A percentile compares a stretch with the other conserved stretches of the same genome.
phyloP scores from a whole-genome alignment of 1,140 invertebrate genomes.

The Euwallacea similis region DNA sequence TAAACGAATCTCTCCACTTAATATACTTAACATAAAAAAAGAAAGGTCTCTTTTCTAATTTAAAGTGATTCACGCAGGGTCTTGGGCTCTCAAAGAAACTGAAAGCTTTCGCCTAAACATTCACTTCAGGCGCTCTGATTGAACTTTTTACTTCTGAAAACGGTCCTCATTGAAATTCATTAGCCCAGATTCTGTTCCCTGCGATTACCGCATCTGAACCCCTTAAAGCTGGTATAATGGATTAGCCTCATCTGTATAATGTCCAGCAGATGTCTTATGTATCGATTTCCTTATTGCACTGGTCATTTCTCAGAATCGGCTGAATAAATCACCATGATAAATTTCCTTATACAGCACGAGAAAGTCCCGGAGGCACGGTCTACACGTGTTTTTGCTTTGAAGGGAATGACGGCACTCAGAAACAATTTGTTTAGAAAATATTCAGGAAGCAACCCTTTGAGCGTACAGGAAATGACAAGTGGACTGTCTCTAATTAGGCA shows the following conservation, averaged over 20 bases:
- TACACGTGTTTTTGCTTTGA: neutral
- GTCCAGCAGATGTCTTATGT: slow-evolving; percentile 8
- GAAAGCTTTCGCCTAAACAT: slow-evolving; percentile 23
- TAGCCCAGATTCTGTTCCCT: slow-evolving; percentile 24
- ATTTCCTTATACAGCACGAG: neutral
- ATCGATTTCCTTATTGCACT: neutral
- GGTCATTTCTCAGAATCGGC: neutral
- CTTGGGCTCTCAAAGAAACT: slow-evolving; percentile 10
- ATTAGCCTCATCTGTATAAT: slow-evolving; percentile 19
- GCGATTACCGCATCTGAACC: slow-evolving; percentile 21
- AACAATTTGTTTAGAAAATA: slow-evolving; percentile 23
- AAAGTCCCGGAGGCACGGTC: neutral
- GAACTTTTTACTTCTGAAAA: slow-evolving; percentile 24
- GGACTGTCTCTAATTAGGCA: slow-evolving; percentile 38
- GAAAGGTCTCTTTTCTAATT: slow-evolving; percentile 19
- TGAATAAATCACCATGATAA: neutral
- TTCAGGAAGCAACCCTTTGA: slow-evolving; percentile 26
- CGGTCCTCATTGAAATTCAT: slow-evolving; percentile 27
- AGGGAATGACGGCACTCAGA: slow-evolving; percentile 7
- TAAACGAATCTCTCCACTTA: slow-evolving; percentile 1
- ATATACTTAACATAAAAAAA: slow-evolving; percentile 17
- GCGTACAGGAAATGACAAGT: slow-evolving; percentile 34
- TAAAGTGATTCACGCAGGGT: slow-evolving; percentile 18
- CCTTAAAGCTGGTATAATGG: slow-evolving; percentile 24
- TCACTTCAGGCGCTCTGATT: slow-evolving; percentile 21